These are phyloP conservation scores for Epizoanthus illoricatus DNA, from an alignment of 92 coral and sea anemone species.

Conservation along the genomic window DNA sequence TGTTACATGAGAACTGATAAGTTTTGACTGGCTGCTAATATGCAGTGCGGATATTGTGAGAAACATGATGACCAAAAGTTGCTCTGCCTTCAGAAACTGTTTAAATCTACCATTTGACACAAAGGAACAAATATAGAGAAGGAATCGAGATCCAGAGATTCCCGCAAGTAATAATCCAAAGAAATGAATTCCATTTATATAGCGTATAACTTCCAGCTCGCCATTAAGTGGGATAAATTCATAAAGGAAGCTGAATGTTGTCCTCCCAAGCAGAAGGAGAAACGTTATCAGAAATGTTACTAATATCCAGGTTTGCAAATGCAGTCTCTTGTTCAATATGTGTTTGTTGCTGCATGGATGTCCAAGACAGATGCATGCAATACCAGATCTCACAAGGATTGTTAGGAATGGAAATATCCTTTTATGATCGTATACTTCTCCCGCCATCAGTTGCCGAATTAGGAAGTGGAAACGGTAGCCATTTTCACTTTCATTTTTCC, in stretches of 20 bases:
- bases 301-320: slow-evolving; percentile 50
- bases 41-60: slow-evolving; percentile 52
- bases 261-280: slow-evolving; percentile 63
- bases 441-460: slow-evolving; percentile 51
- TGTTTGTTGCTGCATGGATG: slow-evolving; percentile 9
- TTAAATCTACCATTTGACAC: slow-evolving; percentile 30
- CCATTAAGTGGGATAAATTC: slow-evolving; percentile 69
- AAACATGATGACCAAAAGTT: slow-evolving; percentile 36
- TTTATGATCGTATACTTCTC: slow-evolving; percentile 63
- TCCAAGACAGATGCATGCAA: slow-evolving; percentile 43
- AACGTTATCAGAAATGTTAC: slow-evolving; percentile 44
- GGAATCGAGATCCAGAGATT: slow-evolving; percentile 38
- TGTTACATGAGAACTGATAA: slow-evolving; percentile 46
- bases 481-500: slow-evolving; percentile 65
- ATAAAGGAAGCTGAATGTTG: slow-evolving; percentile 57
- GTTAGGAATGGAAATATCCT: slow-evolving; percentile 64
- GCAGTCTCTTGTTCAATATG: slow-evolving; percentile 15
- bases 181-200: slow-evolving; percentile 68
- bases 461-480: slow-evolving; percentile 48
- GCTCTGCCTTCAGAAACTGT: slow-evolving; percentile 9
- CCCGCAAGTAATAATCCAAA: slow-evolving; percentile 62
- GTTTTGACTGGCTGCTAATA: slow-evolving; percentile 44
- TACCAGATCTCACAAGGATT: slow-evolving; percentile 48
- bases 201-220: slow-evolving; percentile 69
- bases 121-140: slow-evolving; percentile 45